Percentiles rank a stretch among this genome's conserved stretches.
Conservation (phyloP, 2,797 vertebrate species). For the Astyanax mexicanus region DNA sequence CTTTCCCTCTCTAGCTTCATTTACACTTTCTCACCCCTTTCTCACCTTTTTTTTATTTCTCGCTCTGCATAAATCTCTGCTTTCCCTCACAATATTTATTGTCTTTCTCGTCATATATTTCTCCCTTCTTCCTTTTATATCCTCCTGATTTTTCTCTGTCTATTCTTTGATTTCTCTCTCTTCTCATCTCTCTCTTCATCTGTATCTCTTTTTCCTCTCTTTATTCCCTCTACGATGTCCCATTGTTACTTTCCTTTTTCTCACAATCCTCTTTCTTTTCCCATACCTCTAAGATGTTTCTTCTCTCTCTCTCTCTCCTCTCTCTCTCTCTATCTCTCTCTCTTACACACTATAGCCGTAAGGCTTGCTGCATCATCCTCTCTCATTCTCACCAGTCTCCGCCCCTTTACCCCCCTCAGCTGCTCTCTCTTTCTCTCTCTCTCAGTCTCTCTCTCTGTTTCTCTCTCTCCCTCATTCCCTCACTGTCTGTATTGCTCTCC, state of each 20-base stretch:
- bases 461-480: not conserved
- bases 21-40: constrained; percentile 8
- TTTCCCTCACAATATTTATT: too few relatives aligned
- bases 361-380: constrained; percentile 35
- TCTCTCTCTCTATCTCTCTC: constrained; percentile 7
- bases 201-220: too few relatives aligned
- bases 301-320: not conserved
- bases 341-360: not conserved
- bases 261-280: not conserved
- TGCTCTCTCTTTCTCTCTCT: constrained; percentile 12
- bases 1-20: constrained; percentile 17
- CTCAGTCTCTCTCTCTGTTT: not conserved
- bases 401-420: not conserved
- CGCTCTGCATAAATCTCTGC: too few relatives aligned
- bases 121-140: too few relatives aligned
- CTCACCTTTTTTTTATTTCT: too few relatives aligned
- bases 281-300: not conserved
- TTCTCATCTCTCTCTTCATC: not conserved
- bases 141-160: constrained; percentile 12
- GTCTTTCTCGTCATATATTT: too few relatives aligned
- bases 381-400: constrained; percentile 15
- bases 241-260: too few relatives aligned
- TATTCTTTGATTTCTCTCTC: constrained; percentile 8
- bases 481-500: too few relatives aligned
- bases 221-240: too few relatives aligned